Percentiles rank a stretch among this genome's conserved stretches.
These are phyloP conservation scores for Bufo bufo DNA, from an alignment of 2,113 vertebrate species.

Conservation along the genomic window DNA sequence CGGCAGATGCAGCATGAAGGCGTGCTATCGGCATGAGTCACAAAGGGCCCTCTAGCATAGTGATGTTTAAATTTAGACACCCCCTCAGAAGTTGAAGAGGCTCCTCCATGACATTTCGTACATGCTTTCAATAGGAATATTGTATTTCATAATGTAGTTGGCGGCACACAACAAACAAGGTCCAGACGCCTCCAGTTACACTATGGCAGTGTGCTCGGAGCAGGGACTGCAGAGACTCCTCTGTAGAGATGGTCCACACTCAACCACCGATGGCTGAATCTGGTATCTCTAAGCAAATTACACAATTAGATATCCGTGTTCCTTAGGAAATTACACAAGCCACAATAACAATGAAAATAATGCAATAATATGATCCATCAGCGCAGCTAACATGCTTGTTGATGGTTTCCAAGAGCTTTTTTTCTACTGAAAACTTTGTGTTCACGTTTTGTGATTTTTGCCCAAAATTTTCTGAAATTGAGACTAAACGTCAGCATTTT, in stretches of 20 bases:
- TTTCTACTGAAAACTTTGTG: too few species aligned
- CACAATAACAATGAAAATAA: neutral
- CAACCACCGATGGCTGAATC: too few species aligned
- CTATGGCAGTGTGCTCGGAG: neutral
- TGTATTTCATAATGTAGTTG: constrained; percentile 15
- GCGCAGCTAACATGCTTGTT: neutral
- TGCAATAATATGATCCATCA: neutral
- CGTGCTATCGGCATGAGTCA: constrained; percentile 21
- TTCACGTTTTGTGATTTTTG: too few species aligned
- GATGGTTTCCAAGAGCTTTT: neutral
- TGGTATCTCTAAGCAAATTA: too few species aligned
- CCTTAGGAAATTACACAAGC: neutral
- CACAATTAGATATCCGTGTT: too few species aligned
- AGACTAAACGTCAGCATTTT: too few species aligned
- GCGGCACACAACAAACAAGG: neutral
- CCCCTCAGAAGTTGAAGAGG: neutral
- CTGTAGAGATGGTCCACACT: neutral
- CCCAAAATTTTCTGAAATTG: too few species aligned
- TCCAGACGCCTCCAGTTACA: neutral
- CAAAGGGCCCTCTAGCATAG: neutral
- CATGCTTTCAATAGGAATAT: neutral
- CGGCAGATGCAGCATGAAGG: constrained; percentile 23
- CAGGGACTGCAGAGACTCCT: neutral
- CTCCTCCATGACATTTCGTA: neutral
- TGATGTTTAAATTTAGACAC: neutral